phyloP scores from a whole-genome alignment of 1,140 invertebrate species.

The Pogonognathellus flavescens region DNA sequence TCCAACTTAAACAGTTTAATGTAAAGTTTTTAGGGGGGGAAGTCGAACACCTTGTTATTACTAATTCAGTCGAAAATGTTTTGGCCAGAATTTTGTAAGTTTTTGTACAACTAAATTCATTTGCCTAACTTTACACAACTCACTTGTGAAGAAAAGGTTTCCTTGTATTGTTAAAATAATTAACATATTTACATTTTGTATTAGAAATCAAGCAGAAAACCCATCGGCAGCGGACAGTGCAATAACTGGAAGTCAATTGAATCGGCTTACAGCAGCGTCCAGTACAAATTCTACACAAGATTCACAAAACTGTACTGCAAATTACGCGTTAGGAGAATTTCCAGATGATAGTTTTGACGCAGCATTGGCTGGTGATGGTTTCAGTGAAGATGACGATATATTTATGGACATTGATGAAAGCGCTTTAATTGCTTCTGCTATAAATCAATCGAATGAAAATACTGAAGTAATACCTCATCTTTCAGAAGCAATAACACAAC shows the following conservation, averaged over 20 bases:
- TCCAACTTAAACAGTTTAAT: conserved; percentile 78
- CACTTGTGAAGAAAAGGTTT: too few relatives aligned
- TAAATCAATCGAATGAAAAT: neutral
- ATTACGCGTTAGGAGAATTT: neutral
- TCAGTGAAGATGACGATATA: conserved; percentile 55
- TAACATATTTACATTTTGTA: neutral
- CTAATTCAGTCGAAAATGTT: conserved; percentile 76
- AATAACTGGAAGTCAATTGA: conserved; percentile 11
- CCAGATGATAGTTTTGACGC: neutral
- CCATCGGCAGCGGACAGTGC: neutral
- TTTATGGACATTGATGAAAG: conserved; percentile 65
- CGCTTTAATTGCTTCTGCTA: neutral
- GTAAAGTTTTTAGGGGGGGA: conserved; percentile 81
- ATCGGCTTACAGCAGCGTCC: neutral
- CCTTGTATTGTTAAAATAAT: too few relatives aligned
- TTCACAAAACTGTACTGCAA: neutral
- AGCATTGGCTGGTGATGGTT: neutral
- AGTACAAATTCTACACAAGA: neutral
- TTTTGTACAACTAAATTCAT: too few relatives aligned
- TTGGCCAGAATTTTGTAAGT: conserved; percentile 75
- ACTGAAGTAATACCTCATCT: neutral
- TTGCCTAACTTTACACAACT: too few relatives aligned
- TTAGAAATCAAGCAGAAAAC: conserved; percentile 13
- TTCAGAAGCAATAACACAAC: neutral
- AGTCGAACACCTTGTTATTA: conserved; percentile 76